These are phyloP conservation scores for Hylyphantes graminicola DNA, from an alignment of 1,140 invertebrate genomes.

Conservation along the genomic window DNA sequence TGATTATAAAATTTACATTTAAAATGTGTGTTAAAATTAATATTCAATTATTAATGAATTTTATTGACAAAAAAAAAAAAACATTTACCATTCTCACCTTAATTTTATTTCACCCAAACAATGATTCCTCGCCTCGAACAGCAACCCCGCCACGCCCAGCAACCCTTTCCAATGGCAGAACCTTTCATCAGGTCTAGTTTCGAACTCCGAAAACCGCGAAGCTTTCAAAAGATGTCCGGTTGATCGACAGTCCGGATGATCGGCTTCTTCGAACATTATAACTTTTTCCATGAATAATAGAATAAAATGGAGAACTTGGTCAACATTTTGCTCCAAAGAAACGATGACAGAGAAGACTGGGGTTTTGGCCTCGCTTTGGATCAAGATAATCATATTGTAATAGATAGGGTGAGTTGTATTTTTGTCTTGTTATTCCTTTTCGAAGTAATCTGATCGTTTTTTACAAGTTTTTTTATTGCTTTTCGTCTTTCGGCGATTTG, in stretches of 20 bases:
- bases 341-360: slow-evolving; percentile 31
- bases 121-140: background rate
- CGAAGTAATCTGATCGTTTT: background rate
- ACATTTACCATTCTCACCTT: background rate
- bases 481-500: too few species aligned
- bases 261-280: background rate
- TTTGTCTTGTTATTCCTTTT: background rate
- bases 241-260: background rate
- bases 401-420: slow-evolving; percentile 28
- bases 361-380: slow-evolving; percentile 27
- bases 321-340: slow-evolving; percentile 39
- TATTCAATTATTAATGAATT: too few species aligned
- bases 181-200: background rate
- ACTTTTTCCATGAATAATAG: background rate
- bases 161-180: slow-evolving; percentile 39
- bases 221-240: slow-evolving; percentile 25
- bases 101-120: background rate
- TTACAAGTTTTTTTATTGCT: too few species aligned
- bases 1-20: too few species aligned
- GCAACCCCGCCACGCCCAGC: background rate
- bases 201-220: slow-evolving; percentile 34
- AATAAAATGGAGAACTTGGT: slow-evolving; percentile 37
- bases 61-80: too few species aligned
- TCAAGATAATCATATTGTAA: slow-evolving; percentile 27
- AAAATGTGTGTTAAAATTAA: too few species aligned